Percentiles rank a stretch among this genome's conserved stretches.
Conservation (phyloP, 2,888 invertebrate species). For the Sialis lutaria region DNA sequence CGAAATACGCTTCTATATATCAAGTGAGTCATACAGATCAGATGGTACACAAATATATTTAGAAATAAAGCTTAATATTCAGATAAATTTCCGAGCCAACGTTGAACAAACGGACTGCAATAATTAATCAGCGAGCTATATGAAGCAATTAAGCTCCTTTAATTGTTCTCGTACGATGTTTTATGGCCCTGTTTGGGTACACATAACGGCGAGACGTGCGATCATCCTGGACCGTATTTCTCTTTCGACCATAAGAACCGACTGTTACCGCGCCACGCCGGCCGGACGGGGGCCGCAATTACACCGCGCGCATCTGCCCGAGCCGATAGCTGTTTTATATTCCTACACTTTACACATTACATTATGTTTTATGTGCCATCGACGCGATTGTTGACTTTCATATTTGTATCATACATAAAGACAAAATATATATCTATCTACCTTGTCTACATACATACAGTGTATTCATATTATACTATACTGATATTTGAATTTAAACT, state of each 20-base stretch:
- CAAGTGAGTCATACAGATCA: no score
- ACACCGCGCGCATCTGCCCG: no score
- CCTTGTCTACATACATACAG: no score
- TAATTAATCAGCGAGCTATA: slow-evolving; percentile 5
- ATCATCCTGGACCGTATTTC: not conserved
- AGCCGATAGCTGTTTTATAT: no score
- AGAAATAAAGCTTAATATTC: not conserved
- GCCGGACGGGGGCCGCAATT: not conserved
- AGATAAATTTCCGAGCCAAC: not conserved
- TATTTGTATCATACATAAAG: no score
- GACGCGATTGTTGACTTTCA: no score
- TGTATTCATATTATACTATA: no score
- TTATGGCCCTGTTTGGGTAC: slow-evolving; percentile 5
- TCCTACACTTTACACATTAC: no score
- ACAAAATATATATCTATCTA: no score
- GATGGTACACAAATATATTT: not conserved
- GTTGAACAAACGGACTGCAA: not conserved
- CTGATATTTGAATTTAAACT: no score
- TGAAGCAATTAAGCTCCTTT: slow-evolving; percentile 8
- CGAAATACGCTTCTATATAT: no score
- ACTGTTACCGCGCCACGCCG: slow-evolving; percentile 19
- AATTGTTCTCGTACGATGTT: slow-evolving; percentile 7
- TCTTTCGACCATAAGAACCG: slow-evolving; percentile 18
- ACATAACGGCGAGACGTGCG: slow-evolving; percentile 1
- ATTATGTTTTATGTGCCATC: no score